Evolutionary conservation across 1,140 invertebrate genomes (phyloP), one percentile per base, ranked within the genome.

Genomic region (Druon quercuslanigerum): DNA sequence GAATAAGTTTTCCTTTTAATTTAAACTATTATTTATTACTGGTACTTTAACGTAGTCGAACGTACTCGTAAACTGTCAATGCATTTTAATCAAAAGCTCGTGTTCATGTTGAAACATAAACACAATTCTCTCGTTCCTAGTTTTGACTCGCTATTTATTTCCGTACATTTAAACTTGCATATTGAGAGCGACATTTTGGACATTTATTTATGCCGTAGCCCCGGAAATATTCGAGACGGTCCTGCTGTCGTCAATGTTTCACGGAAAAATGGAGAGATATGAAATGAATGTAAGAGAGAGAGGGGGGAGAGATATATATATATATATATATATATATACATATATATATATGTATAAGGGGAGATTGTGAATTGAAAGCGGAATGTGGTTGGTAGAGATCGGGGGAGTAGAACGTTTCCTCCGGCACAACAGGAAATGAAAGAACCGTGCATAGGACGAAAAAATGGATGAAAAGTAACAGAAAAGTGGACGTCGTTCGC

Each of bases 401-500:
- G 60, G 60, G 33, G 60, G 60, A 40, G 60, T 25, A 40, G 60
- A 66, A 66, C 60, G 33, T 66, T 66, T 66, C 60, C 60, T 81
- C 79, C 74, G 74, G 79, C 51, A 83, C 77, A 66, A 78, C 77
- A 79, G 82, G 82, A 81, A 83, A 83, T 83, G 82, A 83, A 76
- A 77, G 79, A 83, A 81, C 79, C 82, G 76, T 81, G 82, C 78
- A 76, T 76, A 75, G 60, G n/a, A 66, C 60, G 60, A 66, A 66
- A 66, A 66, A 66, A 79, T 78, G 74, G 78, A 74, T 79, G 60
- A 79, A 83, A 80, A 50, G 73, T n/a, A 17, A 73, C 50, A 71
- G 73, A 71, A 66, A 33, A 20, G 60, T 66, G 14, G 33, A 66
- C 25, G 60, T 66, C 25, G 60, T 66, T 66, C 25, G 13, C 60